These are phyloP conservation scores for Lytechinus variegatus DNA, from an alignment of 35 echinoderm and acorn worm genomes.

Conservation along the genomic window DNA sequence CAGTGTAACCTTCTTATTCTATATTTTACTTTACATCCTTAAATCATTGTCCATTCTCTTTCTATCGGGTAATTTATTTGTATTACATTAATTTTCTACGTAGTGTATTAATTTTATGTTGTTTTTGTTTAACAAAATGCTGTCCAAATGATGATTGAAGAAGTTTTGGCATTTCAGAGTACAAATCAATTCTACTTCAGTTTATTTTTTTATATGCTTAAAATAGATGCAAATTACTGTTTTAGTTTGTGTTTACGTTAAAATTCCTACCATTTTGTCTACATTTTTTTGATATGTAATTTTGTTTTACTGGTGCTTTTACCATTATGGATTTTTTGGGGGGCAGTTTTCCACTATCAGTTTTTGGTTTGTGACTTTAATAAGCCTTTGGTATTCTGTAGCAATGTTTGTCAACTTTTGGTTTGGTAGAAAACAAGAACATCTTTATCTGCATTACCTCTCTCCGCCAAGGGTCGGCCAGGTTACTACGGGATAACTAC, in stretches of 20 bases:
- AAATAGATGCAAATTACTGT: not conserved
- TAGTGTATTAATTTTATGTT: too few species aligned
- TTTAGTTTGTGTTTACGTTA: not conserved
- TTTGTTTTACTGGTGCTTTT: not conserved
- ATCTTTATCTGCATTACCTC: conserved; percentile 39
- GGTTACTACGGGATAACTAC: not conserved
- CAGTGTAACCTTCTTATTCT: too few species aligned
- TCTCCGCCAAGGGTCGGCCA: not conserved
- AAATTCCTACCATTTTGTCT: not conserved
- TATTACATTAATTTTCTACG: too few species aligned
- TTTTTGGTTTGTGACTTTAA: not conserved
- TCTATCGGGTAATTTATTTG: too few species aligned
- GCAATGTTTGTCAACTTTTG: not conserved
- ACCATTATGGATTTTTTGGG: not conserved
- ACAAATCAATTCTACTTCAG: not conserved
- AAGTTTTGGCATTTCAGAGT: not conserved
- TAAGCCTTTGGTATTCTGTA: not conserved
- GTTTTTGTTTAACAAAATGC: too few species aligned
- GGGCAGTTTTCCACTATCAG: not conserved
- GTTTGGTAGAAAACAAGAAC: not conserved
- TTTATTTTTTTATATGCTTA: not conserved
- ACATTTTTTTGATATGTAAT: not conserved
- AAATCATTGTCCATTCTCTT: too few species aligned
- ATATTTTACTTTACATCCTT: too few species aligned
- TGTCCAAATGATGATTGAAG: too few species aligned